Percentiles rank a stretch among this genome's conserved stretches.
phyloP scores from a whole-genome alignment of 64 coral and sea anemone genomes.

The Stichodactyla helianthus region DNA sequence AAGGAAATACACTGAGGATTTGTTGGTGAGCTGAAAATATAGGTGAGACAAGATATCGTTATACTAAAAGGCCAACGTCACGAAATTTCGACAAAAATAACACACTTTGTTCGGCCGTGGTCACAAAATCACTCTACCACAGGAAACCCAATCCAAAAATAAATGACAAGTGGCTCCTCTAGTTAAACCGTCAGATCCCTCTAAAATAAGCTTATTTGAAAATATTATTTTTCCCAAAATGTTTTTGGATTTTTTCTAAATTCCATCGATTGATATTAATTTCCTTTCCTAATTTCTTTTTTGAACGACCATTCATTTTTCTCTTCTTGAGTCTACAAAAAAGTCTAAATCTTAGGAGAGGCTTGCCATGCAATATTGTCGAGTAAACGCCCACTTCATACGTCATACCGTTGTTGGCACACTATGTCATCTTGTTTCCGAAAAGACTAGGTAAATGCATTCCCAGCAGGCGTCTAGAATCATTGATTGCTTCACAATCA shows the following conservation, averaged over 20 bases:
- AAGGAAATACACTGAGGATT: not conserved
- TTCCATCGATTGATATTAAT: too few relatives aligned
- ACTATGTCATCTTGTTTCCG: not conserved
- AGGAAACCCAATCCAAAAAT: not conserved
- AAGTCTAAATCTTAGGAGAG: too few relatives aligned
- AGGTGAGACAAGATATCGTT: not conserved
- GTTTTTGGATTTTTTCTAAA: too few relatives aligned
- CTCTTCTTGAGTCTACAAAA: too few relatives aligned
- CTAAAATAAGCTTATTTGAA: too few relatives aligned
- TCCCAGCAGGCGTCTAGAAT: not conserved
- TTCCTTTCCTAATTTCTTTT: too few relatives aligned
- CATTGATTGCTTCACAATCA: not conserved
- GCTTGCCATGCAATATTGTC: not conserved
- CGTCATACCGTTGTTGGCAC: not conserved
- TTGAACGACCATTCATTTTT: too few relatives aligned
- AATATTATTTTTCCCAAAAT: too few relatives aligned
- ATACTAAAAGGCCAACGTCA: not conserved
- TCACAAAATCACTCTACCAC: not conserved
- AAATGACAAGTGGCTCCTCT: too few relatives aligned
- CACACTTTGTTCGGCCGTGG: not conserved
- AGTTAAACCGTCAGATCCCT: too few relatives aligned
- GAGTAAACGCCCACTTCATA: conserved; percentile 1
- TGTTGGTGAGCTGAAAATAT: not conserved
- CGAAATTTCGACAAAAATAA: not conserved
- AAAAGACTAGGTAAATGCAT: not conserved